Conservation (phyloP, 2,888 invertebrate genomes). For the Neria commutata region DNA sequence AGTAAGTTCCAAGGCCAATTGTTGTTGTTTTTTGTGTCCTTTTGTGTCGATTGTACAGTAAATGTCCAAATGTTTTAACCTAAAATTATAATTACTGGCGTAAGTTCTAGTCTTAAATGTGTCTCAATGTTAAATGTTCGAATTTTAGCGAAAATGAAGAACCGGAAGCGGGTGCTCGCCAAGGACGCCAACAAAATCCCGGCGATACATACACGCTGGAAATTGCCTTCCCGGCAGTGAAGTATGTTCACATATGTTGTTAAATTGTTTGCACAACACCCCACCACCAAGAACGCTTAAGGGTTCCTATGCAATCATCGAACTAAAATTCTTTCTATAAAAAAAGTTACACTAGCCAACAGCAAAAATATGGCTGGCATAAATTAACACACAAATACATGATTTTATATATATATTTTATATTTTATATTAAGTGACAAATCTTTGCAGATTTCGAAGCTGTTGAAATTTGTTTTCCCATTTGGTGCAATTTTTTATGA, state of each 20-base stretch:
- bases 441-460: too few relatives aligned
- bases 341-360: too few relatives aligned
- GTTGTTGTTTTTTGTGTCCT: background rate
- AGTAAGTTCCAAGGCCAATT: conserved; percentile 69
- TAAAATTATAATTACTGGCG: conserved; percentile 8
- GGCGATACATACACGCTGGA: conserved; percentile 87
- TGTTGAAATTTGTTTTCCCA: too few relatives aligned
- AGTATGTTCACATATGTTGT: conserved; percentile 68
- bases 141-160: conserved; percentile 51
- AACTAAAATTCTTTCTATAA: too few relatives aligned
- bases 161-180: conserved; percentile 64
- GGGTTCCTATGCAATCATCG: too few relatives aligned
- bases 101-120: too few relatives aligned
- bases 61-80: conserved; percentile 25
- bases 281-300: too few relatives aligned
- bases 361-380: too few relatives aligned
- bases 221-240: conserved; percentile 90
- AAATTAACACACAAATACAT: too few relatives aligned
- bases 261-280: background rate
- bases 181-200: conserved; percentile 81
- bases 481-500: too few relatives aligned
- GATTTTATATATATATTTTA: too few relatives aligned
- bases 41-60: conserved; percentile 3
- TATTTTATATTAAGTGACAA: too few relatives aligned
- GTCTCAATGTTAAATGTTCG: conserved; percentile 38